Conservation (phyloP, 2,888 invertebrate genomes). For the Scaptomyza parva region DNA sequence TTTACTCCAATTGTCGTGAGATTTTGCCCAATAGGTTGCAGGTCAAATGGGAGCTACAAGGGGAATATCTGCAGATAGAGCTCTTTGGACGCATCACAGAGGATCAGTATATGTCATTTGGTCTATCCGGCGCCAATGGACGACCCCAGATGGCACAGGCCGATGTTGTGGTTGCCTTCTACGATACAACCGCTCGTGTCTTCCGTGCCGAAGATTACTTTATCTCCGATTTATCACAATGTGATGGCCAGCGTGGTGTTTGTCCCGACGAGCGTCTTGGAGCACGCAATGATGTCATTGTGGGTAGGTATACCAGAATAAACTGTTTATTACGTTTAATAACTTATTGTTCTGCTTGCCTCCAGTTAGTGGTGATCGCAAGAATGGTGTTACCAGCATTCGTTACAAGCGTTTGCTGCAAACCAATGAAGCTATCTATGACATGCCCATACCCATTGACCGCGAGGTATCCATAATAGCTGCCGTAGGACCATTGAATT, state of each 20-base stretch:
- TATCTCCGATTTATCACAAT: constrained; percentile 92
- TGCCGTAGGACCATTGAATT: constrained; percentile 94
- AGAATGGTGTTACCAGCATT: constrained; percentile 92
- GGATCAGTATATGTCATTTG: constrained; percentile 95
- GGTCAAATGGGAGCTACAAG: constrained; percentile 94
- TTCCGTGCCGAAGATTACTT: constrained; percentile 94
- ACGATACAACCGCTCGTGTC: constrained; percentile 86
- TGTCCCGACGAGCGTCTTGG: constrained; percentile 94
- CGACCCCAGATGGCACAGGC: constrained; percentile 91
- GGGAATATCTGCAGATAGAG: constrained; percentile 91
- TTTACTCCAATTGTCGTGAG: constrained; percentile 92
- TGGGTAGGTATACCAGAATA: constrained; percentile 85
- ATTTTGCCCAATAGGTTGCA: constrained; percentile 92
- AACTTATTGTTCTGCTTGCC: neutral
- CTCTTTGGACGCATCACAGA: constrained; percentile 91
- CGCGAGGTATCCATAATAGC: constrained; percentile 92
- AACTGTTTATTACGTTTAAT: neutral
- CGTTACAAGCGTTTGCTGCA: constrained; percentile 91
- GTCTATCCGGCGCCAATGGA: constrained; percentile 91
- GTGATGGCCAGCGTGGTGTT: constrained; percentile 92
- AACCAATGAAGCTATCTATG: constrained; percentile 90
- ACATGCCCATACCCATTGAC: constrained; percentile 89
- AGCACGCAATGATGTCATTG: constrained; percentile 90
- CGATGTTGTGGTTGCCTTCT: constrained; percentile 93
- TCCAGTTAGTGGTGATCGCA: constrained; percentile 89